phyloP scores from a whole-genome alignment of 2,888 invertebrate species.

The Hoplodrina ambigua region DNA sequence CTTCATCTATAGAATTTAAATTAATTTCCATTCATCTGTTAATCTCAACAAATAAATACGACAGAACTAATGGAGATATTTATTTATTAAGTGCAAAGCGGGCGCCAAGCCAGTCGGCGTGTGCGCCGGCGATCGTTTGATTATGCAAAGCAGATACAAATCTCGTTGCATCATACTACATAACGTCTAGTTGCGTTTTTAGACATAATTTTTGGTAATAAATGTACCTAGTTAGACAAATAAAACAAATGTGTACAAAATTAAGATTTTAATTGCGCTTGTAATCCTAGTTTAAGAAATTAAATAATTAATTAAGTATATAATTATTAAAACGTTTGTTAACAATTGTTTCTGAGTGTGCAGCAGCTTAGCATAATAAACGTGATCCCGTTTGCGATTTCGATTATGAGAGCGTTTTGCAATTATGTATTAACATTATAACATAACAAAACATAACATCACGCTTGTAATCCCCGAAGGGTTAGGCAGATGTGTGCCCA shows the following conservation, averaged over 20 bases:
- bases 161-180: conserved; percentile 60
- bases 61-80: conserved; percentile 31
- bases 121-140: conserved; percentile 21
- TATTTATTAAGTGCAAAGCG: conserved; percentile 20
- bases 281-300: background rate
- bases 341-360: too few relatives aligned
- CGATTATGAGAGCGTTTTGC: background rate
- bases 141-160: conserved; percentile 68
- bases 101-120: conserved; percentile 15
- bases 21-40: conserved; percentile 10
- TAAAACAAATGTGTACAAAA: background rate
- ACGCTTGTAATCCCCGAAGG: too few relatives aligned
- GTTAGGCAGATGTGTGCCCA: too few relatives aligned
- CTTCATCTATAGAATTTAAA: conserved; percentile 18
- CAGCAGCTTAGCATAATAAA: background rate
- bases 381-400: background rate
- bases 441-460: too few relatives aligned
- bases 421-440: too few relatives aligned
- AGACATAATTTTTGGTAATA: conserved; percentile 40
- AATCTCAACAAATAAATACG: conserved; percentile 26
- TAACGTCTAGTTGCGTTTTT: conserved; percentile 49
- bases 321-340: background rate
- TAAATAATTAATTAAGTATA: background rate
- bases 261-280: background rate
- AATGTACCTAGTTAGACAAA: background rate